Evolutionary conservation across 2,113 vertebrate genomes (phyloP), one percentile per base, ranked within the genome.

Genomic region (Phrynocephalus versicolor): DNA sequence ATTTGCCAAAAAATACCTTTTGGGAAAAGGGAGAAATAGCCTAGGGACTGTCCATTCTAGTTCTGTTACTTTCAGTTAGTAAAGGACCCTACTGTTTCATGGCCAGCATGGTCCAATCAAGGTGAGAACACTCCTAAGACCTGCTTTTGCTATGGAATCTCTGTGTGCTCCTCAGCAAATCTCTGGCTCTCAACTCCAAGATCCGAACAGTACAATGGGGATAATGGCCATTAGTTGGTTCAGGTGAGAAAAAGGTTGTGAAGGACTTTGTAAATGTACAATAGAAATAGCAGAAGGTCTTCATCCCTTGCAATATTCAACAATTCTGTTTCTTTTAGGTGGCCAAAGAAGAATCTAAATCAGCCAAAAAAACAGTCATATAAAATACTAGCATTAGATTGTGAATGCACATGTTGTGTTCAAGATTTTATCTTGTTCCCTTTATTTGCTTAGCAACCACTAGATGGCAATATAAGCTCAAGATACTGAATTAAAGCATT

Each of bases 401-500:
- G 30, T n/a, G 65, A 3, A 14, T 65, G 64, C 21, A 65, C 21
- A 65, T 25, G 27, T 27, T 79, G 33, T 62, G 58, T 60, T 79
- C 37, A 27, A 80, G 39, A 5, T 45, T 80, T 10, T n/a, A 73
- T 79, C 79, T 81, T 13, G 33, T 45, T 74, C 30, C 9, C 80
- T 80, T 73, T 1, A 25, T 67, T 85, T 78, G 73, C 1, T 51
- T 13, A 51, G 16, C 0, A 0, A 19, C 67, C 92, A 83, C 82
- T 45, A 90, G 94, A 62, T 89, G 91, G 93, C 93, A 92, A 81
- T 1, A 81, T 79, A 71, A 77, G 7, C 55, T 87, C 25, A 62
- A 41, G 45, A 79, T 70, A 30, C 33, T 0, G 0, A 4, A 41
- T 16, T 1, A 2, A 1, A 70, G 30, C 3, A 1, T 0, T 25